Evolutionary conservation across 2,113 vertebrate genomes (phyloP), one percentile per base, ranked within the genome.

Genomic region (Trinectes maculatus): DNA sequence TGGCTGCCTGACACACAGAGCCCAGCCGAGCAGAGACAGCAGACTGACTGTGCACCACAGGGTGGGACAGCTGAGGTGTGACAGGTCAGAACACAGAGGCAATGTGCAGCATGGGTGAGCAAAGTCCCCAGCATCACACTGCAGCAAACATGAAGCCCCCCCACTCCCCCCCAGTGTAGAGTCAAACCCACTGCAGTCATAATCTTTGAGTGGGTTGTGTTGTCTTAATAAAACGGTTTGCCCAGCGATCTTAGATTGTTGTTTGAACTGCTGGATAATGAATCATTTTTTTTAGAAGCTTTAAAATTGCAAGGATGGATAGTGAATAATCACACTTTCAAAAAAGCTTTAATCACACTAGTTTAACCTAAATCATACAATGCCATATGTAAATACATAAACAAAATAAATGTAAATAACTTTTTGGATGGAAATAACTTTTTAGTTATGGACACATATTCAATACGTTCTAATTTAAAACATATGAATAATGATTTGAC

Each of bases 101-200:
- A 24, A 55, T 21, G 46, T 33, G 44, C 31, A 48, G 39, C 43
- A 63, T 7, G 19, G 48, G 47, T 43, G 52, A 48, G 44, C 58
- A 69, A 34, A 8, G 69, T 75, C 62, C 7, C n/a, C 31, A 13
- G 13, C 51, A 43, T 61, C 56, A 70, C 60, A 77, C 81, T 90
- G 89, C 87, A 82, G 71, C 77, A 86, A 83, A 62, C 51, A 60
- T 74, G 51, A 86, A 73, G 22, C 61, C 36, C 24, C 71, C 57
- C 76, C 65, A 61, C 36, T 21, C 71, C 57, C 76, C 65, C 47
- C n/a, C 68, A 69, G 60, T 82, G 36, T 1, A 57, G 43, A 80
- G 57, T 60, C 39, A 59, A 37, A 80, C 64, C 24, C 48, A 82
- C 86, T 51, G 85, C 89, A 91, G 87, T 83, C 60, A 34, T 71